These are phyloP conservation scores for Patella vulgata DNA, from an alignment of 1,140 invertebrate species.

Conservation along the genomic window DNA sequence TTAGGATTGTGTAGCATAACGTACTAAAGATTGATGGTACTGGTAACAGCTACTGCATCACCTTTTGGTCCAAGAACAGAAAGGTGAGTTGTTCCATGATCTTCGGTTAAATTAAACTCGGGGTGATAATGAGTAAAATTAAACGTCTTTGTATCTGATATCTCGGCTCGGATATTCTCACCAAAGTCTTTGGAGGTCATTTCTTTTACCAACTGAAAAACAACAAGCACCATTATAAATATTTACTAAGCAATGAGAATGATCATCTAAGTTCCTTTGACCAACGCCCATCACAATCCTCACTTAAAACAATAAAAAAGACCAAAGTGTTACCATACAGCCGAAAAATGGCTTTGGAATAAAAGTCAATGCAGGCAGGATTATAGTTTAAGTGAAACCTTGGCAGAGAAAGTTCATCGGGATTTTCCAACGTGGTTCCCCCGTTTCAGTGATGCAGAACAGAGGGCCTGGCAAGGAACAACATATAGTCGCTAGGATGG, in stretches of 20 bases:
- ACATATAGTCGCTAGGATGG: too few species aligned
- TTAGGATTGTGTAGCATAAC: too few species aligned
- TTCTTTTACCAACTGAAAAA: constrained; percentile 72
- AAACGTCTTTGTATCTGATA: constrained; percentile 76
- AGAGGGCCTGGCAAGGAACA: too few species aligned
- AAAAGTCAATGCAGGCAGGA: background rate
- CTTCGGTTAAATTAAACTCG: constrained; percentile 10
- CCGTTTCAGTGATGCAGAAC: too few species aligned
- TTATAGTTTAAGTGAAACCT: too few species aligned
- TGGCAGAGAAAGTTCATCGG: too few species aligned
- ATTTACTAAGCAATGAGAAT: too few species aligned
- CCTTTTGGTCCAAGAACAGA: constrained; percentile 85
- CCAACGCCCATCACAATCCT: too few species aligned
- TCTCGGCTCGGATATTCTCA: constrained; percentile 70
- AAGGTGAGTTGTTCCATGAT: constrained; percentile 85
- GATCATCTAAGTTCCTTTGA: too few species aligned
- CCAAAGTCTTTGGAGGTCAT: constrained; percentile 75
- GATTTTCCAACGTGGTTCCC: too few species aligned
- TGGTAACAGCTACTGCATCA: constrained; percentile 91
- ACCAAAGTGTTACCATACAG: background rate
- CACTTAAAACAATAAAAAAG: background rate
- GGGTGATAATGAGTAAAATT: constrained; percentile 57
- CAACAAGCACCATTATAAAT: too few species aligned
- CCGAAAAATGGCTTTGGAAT: background rate
- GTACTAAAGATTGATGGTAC: constrained; percentile 91